These are phyloP conservation scores for Augiades crinisus DNA, from an alignment of 2,888 invertebrate genomes.

Conservation along the genomic window DNA sequence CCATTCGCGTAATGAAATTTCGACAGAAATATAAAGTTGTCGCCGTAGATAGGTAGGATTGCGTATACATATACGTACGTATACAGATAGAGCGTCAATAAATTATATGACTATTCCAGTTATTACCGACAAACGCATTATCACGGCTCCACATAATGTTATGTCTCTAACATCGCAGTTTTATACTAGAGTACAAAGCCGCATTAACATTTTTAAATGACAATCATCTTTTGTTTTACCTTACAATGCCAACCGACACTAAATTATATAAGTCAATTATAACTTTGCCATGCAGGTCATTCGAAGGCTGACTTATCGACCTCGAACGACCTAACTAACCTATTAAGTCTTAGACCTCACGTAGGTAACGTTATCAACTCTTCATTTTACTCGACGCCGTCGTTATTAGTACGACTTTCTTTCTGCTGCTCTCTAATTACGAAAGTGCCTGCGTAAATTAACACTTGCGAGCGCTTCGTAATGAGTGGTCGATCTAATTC, in stretches of 20 bases:
- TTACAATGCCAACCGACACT: not conserved
- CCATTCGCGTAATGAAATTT: conserved; percentile 59
- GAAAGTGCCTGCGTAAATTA: conserved; percentile 31
- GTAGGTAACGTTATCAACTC: conserved; percentile 13
- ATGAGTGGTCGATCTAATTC: conserved; percentile 42
- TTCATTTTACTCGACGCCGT: conserved; percentile 13
- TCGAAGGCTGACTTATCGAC: not conserved
- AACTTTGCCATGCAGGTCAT: not conserved
- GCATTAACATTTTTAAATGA: not conserved
- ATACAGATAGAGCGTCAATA: conserved; percentile 21
- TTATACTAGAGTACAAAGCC: not conserved
- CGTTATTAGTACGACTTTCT: conserved; percentile 14
- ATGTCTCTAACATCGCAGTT: too few relatives aligned
- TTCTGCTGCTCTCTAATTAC: conserved; percentile 29
- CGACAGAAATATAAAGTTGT: conserved; percentile 37
- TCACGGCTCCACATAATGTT: not conserved
- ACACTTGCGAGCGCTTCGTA: conserved; percentile 33
- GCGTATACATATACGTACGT: conserved; percentile 13
- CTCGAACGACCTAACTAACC: conserved; percentile 6
- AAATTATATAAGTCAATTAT: not conserved
- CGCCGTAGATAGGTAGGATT: conserved; percentile 18
- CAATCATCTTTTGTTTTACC: not conserved
- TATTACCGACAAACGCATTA: not conserved
- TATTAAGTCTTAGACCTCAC: conserved; percentile 5
- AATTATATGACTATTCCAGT: conserved; percentile 12